These are phyloP conservation scores for Callinectes sapidus DNA, from an alignment of 2,888 invertebrate species.

Conservation along the genomic window DNA sequence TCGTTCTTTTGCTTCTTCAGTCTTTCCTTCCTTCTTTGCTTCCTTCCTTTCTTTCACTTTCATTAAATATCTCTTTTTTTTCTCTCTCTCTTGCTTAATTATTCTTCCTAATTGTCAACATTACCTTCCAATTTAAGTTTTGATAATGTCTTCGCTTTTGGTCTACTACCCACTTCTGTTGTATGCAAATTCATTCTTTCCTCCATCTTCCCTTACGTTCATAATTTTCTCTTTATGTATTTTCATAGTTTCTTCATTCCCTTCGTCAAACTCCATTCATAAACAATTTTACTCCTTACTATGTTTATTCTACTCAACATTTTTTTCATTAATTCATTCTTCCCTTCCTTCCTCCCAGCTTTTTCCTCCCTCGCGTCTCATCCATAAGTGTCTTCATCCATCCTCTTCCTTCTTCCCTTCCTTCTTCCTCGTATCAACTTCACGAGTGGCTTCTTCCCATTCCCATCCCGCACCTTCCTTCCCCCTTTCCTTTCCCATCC, in stretches of 20 bases:
- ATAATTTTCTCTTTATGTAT: background rate
- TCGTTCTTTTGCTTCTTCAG: background rate
- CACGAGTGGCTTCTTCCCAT: background rate
- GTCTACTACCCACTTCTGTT: background rate
- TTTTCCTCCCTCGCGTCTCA: background rate
- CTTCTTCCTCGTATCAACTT: background rate
- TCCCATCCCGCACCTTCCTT: background rate
- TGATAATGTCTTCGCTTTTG: background rate
- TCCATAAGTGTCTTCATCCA: background rate
- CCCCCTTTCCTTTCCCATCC: conserved; percentile 13
- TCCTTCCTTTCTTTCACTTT: background rate
- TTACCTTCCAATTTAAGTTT: background rate
- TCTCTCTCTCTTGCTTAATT: background rate
- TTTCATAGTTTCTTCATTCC: background rate
- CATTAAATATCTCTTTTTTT: background rate
- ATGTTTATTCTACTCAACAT: background rate
- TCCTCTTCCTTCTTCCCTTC: background rate
- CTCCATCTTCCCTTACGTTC: background rate
- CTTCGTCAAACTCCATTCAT: background rate
- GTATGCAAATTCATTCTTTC: background rate
- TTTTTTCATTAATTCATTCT: background rate
- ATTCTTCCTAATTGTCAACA: background rate
- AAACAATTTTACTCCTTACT: background rate
- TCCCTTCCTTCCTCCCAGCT: background rate
- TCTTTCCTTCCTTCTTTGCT: background rate